Evolutionary conservation across 2,888 invertebrate genomes (phyloP), one percentile per base, ranked within the genome.

Genomic region (Enchytraeus crypticus): DNA sequence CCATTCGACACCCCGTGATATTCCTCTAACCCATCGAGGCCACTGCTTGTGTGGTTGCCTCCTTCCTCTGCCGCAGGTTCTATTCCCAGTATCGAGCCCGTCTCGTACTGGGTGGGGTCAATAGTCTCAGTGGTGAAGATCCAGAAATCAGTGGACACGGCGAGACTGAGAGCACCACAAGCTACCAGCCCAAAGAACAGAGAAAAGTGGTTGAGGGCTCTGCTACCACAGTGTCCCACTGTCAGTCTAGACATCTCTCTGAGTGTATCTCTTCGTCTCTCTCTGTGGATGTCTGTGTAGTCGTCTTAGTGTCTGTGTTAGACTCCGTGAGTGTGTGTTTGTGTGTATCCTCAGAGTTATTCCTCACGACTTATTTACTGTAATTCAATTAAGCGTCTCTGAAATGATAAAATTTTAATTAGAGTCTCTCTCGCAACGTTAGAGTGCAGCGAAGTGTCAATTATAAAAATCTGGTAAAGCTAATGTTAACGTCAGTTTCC

Each of bases 81-180:
- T 27, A 34, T 38, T n/a, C 21, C 21, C 4, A 8, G 23, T 8
- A 30, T 32, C 32, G 33, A 5, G 1, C 5, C 43, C 21, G 43
- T 27, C 43, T n/a, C 26, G 34, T 34, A 1, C 23, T 23, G n/a
- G 1, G 14, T 0, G 8, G 32, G 53, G 32, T 53, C 53, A 30
- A 69, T 53, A 8, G 66, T 64, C 58, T 74, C 74, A 8, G 60
- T 63, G 5, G 73, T 75, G 61, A 70, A 72, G 26, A 76, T 62
- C 76, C 76, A 76, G 45, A 70, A 72, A 63, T 76, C 76, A n/a
- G 74, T 74, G 29, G 72, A 70, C 33, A 75, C 74, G n/a, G 75
- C 73, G 33, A 76, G 66, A 0, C 72, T 69, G 59, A 76, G 64
- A 2, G 73, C 70, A 11, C 71, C 72, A 26, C 71, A 67, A 5